Percentiles rank a stretch among this genome's conserved stretches.
Evolutionary conservation across 1,140 invertebrate species (phyloP).

Genomic region (Gryllus bimaculatus): DNA sequence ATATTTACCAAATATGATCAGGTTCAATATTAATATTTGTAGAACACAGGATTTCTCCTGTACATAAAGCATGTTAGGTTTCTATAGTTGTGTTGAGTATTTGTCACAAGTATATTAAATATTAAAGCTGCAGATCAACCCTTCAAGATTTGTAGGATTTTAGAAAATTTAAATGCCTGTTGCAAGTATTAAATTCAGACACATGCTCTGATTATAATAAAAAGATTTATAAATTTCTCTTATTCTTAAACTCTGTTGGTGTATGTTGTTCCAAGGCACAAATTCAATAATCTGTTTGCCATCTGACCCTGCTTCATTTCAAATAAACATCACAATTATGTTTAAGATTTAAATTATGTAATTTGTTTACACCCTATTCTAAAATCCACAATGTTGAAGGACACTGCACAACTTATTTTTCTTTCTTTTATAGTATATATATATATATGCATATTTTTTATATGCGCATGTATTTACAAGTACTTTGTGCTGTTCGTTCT

Average conservation of each 20-base stretch:
- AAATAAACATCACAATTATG: not conserved
- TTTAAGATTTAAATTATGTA: not conserved
- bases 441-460: not conserved
- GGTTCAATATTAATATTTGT: not conserved
- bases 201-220: not conserved
- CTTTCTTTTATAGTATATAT: not conserved
- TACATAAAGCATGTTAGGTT: not conserved
- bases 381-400: constrained; percentile 1
- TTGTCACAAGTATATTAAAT: constrained; percentile 6
- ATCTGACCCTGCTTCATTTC: not conserved
- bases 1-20: not conserved
- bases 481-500: not conserved
- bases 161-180: not conserved
- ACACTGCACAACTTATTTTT: not conserved
- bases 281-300: not conserved
- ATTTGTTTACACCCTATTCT: not conserved
- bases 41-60: not conserved
- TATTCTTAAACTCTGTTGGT: not conserved
- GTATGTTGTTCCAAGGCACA: not conserved
- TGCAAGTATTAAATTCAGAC: no score
- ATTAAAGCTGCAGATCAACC: not conserved
- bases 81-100: not conserved
- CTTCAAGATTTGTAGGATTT: not conserved
- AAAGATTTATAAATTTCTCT: not conserved
- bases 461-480: not conserved